Conservation (phyloP, 2,797 vertebrate genomes). For the Holocentrus rufus region DNA sequence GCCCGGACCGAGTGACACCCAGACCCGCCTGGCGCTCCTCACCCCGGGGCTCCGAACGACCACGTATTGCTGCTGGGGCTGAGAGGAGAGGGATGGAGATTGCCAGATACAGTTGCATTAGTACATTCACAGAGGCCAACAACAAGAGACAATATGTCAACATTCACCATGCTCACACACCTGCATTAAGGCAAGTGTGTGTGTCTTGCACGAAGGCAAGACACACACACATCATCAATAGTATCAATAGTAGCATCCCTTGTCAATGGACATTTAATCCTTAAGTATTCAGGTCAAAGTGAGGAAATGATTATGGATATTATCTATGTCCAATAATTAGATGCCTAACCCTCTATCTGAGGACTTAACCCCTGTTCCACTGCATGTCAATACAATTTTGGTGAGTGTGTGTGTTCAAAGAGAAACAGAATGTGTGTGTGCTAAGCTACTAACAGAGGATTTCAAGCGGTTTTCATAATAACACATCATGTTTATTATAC, state of each 20-base stretch:
- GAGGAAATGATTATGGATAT: constrained; percentile 33
- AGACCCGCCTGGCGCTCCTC: constrained; percentile 74
- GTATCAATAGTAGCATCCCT: not conserved
- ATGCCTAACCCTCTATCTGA: constrained; percentile 18
- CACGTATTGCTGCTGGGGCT: constrained; percentile 77
- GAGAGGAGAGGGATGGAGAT: constrained; percentile 12
- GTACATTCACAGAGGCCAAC: not conserved
- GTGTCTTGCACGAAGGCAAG: too few relatives aligned
- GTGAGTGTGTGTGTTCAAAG: not conserved
- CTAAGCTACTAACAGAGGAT: not conserved
- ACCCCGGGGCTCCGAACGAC: constrained; percentile 78
- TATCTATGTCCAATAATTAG: constrained; percentile 37
- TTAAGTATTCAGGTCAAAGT: constrained; percentile 15
- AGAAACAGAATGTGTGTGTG: not conserved
- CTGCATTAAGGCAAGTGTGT: too few relatives aligned
- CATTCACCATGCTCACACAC: too few relatives aligned
- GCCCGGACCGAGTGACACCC: constrained; percentile 78
- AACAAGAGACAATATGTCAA: too few relatives aligned
- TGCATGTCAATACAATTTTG: constrained; percentile 7
- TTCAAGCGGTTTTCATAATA: not conserved
- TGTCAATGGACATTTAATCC: constrained; percentile 28
- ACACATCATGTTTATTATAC: not conserved
- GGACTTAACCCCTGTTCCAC: constrained; percentile 36
- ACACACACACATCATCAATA: not conserved
- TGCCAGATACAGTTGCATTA: constrained; percentile 28